Evolutionary conservation across 2,113 vertebrate species (phyloP).

Genomic region (Agelaius tricolor): DNA sequence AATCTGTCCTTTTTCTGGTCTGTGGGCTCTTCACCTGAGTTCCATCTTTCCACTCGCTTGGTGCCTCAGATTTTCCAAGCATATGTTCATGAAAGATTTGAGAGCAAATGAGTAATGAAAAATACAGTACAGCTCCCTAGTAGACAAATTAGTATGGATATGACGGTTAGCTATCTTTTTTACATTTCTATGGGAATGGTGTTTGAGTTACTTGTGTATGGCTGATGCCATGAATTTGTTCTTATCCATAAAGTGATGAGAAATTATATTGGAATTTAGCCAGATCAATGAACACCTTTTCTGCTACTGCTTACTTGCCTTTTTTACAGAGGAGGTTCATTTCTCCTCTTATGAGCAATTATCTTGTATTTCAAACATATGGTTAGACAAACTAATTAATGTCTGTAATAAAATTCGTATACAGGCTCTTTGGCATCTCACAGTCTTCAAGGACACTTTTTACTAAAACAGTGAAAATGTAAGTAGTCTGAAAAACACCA

Average conservation of each 20-base stretch:
- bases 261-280: neutral
- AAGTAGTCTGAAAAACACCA: neutral
- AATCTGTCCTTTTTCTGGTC: neutral
- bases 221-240: neutral
- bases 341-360: neutral
- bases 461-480: neutral
- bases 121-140: neutral
- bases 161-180: neutral
- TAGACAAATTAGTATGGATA: neutral
- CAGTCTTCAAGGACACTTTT: neutral
- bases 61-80: neutral
- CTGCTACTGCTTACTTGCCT: neutral
- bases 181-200: neutral
- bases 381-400: neutral
- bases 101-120: neutral
- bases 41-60: neutral
- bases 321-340: neutral
- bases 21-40: neutral
- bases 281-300: neutral
- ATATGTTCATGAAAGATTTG: neutral
- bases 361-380: neutral
- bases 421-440: neutral
- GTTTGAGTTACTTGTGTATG: neutral
- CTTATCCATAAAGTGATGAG: neutral
- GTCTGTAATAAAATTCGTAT: neutral